A percentile compares a stretch with the other conserved stretches of the same genome.
These are phyloP conservation scores for Drosophila ogumai DNA, from an alignment of 1,140 invertebrate species.

Conservation along the genomic window DNA sequence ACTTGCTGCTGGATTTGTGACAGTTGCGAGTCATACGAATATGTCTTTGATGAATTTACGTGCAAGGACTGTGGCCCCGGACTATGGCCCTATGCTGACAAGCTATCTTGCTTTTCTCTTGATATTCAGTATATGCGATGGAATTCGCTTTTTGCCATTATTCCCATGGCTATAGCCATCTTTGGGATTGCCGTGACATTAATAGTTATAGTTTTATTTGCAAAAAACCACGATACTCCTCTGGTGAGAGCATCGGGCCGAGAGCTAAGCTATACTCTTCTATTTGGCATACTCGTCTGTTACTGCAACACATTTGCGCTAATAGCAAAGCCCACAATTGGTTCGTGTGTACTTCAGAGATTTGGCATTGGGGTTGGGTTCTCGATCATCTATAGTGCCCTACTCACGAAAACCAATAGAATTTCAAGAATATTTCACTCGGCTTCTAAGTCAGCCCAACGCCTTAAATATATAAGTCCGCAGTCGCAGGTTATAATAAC, in stretches of 20 bases:
- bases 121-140: conserved; percentile 85
- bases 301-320: conserved; percentile 88
- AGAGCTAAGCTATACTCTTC: conserved; percentile 92
- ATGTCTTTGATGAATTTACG: conserved; percentile 89
- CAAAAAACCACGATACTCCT: conserved; percentile 91
- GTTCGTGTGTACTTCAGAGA: conserved; percentile 89
- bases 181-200: conserved; percentile 89
- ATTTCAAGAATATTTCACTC: conserved; percentile 94
- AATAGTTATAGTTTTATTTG: conserved; percentile 88
- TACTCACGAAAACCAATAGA: conserved; percentile 94
- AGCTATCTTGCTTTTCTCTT: conserved; percentile 86
- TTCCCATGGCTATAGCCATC: conserved; percentile 88
- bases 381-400: conserved; percentile 92
- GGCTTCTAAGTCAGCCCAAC: conserved; percentile 92
- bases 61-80: conserved; percentile 88
- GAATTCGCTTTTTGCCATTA: conserved; percentile 88
- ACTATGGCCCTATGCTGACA: conserved; percentile 87
- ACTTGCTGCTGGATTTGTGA: conserved; percentile 93
- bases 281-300: conserved; percentile 87
- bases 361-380: conserved; percentile 92
- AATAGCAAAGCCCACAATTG: conserved; percentile 89
- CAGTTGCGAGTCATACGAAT: conserved; percentile 88
- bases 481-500: conserved; percentile 89
- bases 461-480: conserved; percentile 88
- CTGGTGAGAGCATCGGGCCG: conserved; percentile 93